Conservation (phyloP, 2,888 invertebrate genomes). For the Rhamnusium bicolor region DNA sequence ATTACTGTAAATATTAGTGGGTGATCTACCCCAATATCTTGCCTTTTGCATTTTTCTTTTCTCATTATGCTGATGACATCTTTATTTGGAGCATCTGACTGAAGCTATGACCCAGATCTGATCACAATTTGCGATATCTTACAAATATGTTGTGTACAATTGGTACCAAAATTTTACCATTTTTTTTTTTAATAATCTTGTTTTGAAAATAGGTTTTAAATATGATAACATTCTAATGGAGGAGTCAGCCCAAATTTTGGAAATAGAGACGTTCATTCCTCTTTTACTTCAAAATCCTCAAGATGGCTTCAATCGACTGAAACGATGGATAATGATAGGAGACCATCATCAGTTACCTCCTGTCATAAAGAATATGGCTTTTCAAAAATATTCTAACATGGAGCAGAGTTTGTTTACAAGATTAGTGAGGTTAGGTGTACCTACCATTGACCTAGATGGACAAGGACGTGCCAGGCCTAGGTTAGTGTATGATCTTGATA, state of each 20-base stretch:
- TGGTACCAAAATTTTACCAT: no score
- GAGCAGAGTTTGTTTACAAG: slow-evolving; percentile 98
- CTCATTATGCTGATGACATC: no score
- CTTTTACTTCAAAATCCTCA: slow-evolving; percentile 98
- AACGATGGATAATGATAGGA: slow-evolving; percentile 99
- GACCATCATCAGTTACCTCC: slow-evolving; percentile 99
- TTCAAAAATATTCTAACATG: slow-evolving; percentile 99
- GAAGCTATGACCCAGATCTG: no score
- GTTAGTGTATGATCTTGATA: slow-evolving; percentile 67
- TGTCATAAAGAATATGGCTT: slow-evolving; percentile 99
- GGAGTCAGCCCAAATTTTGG: slow-evolving; percentile 98
- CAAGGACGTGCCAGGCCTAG: slow-evolving; percentile 95
- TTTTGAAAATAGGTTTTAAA: slow-evolving; percentile 79
- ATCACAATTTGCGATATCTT: no score
- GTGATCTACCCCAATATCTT: no score
- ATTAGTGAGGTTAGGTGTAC: slow-evolving; percentile 95
- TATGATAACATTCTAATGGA: slow-evolving; percentile 99
- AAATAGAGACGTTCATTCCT: slow-evolving; percentile 99
- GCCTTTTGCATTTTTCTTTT: no score
- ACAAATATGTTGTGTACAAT: no score
- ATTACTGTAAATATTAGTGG: no score
- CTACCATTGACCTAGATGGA: slow-evolving; percentile 97
- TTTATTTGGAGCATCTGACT: no score
- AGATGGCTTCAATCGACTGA: slow-evolving; percentile 95
- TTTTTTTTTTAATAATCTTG: no score